Evolutionary conservation across 2,113 vertebrate genomes (phyloP), one percentile per base, ranked within the genome.

Genomic region (Hassar affinis): DNA sequence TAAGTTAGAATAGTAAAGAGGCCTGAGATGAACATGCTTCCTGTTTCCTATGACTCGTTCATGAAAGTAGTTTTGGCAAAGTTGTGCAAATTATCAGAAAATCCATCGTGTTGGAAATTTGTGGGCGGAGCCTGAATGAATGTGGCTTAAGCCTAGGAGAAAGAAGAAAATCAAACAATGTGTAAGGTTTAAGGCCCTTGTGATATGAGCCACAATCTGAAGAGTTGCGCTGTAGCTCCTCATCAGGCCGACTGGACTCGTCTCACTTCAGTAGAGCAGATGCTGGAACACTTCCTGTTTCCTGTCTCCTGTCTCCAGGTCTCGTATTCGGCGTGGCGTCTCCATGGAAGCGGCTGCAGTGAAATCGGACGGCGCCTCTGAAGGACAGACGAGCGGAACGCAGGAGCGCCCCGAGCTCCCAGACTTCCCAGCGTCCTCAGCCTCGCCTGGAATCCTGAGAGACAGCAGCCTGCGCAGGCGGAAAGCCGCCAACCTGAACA

Each of bases 301-400:
- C 91, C 93, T 86, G 85, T 62, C 42, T 17, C 91, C 93, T 86
- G 85, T 62, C 42, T 47, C 18, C 82, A 99, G 98, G 94, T 99
- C 98, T 91, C 97, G 98, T 87, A 99, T 99, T 89, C 96, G 98
- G 80, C 95, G 98, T 84, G 98, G 99, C 90, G 96, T 99, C 83
- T 99, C 99, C 91, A 97, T 99, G 20, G 98, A 99, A 89, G 96
- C 97, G 81, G 96, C 97, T 81, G 95, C 95, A 1, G 95, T 95
- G 6, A 95, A 69, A 69, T 69, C 49, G 4, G 79, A 96, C 57
- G 96, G 96, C 18, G 96, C 97, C 84, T 97, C 97, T n/a, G 96
- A 3, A 90, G 95, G 78, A 78, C 96, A 68, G 94, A 95, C 10
- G 51, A 93, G 93, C 4, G 93, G 92, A 97, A 91, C 93, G 95